These are phyloP conservation scores for Lissocephala sabroskyi DNA, from an alignment of 2,888 invertebrate species.

Conservation along the genomic window DNA sequence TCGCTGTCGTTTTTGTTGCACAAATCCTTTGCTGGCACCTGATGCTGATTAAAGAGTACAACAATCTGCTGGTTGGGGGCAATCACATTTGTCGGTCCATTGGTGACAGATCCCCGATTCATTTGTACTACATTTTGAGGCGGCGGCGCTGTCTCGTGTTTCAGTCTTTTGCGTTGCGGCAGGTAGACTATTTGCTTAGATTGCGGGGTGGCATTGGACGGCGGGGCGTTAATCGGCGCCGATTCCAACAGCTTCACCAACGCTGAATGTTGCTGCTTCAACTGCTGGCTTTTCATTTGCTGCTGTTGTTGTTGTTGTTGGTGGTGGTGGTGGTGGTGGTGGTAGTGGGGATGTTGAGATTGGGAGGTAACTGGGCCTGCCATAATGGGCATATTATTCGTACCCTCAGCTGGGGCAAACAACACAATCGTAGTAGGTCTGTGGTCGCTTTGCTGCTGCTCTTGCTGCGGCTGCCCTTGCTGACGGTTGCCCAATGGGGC, in stretches of 20 bases:
- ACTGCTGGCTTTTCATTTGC: slow-evolving; percentile 67
- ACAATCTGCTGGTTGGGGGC: slow-evolving; percentile 36
- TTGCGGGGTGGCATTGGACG: not conserved
- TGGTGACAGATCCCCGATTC: slow-evolving; percentile 60
- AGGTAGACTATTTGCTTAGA: slow-evolving; percentile 31
- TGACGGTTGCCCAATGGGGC: slow-evolving; percentile 43
- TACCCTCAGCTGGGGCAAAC: slow-evolving; percentile 45
- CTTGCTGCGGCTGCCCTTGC: slow-evolving; percentile 44
- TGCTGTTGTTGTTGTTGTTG: slow-evolving; percentile 42
- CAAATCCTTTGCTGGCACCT: slow-evolving; percentile 25
- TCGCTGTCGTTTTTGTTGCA: slow-evolving; percentile 58
- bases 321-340: slow-evolving; percentile 37
- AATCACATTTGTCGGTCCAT: slow-evolving; percentile 48
- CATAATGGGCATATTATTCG: slow-evolving; percentile 41
- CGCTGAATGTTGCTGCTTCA: slow-evolving; percentile 79
- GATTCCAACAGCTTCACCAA: slow-evolving; percentile 79
- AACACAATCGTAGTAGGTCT: slow-evolving; percentile 63
- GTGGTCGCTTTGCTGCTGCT: slow-evolving; percentile 42
- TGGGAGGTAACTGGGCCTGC: slow-evolving; percentile 11
- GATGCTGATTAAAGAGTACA: slow-evolving; percentile 39
- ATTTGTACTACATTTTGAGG: slow-evolving; percentile 42
- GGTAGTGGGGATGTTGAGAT: slow-evolving; percentile 1
- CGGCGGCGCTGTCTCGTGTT: slow-evolving; percentile 50
- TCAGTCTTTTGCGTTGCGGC: slow-evolving; percentile 67
- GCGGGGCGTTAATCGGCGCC: slow-evolving; percentile 41